A percentile compares a stretch with the other conserved stretches of the same genome.
phyloP scores from a whole-genome alignment of 2,113 vertebrate genomes.

The Perca flavescens region DNA sequence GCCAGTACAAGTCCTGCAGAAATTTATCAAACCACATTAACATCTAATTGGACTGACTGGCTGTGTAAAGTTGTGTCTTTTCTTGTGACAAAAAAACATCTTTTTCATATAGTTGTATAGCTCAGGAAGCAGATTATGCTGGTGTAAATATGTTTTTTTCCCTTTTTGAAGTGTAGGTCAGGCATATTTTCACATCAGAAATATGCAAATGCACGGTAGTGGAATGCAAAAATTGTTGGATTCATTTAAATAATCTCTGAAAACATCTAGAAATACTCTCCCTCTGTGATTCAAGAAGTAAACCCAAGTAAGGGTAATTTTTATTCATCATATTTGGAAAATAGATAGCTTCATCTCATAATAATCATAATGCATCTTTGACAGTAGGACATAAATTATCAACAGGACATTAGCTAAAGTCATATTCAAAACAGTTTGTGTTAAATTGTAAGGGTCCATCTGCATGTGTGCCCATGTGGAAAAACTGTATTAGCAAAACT shows the following conservation, averaged over 20 bases:
- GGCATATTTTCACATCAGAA: conserved; percentile 51
- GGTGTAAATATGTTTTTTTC: conserved; percentile 12
- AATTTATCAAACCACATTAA: conserved; percentile 57
- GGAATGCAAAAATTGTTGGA: conserved; percentile 14
- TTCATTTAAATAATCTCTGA: conserved; percentile 66
- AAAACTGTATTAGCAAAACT: conserved; percentile 43
- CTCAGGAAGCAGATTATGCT: conserved; percentile 8
- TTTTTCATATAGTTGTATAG: background rate
- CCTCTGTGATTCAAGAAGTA: conserved; percentile 47
- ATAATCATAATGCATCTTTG: conserved; percentile 63
- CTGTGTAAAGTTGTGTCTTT: conserved; percentile 11
- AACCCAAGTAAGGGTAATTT: conserved; percentile 58
- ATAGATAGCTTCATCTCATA: conserved; percentile 68
- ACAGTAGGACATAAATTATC: conserved; percentile 47
- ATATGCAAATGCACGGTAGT: conserved; percentile 60
- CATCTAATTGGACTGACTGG: conserved; percentile 21
- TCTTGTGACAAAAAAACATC: background rate
- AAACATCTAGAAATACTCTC: conserved; percentile 46
- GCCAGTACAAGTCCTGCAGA: conserved; percentile 41
- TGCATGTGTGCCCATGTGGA: conserved; percentile 61
- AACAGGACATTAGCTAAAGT: conserved; percentile 41
- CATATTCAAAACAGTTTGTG: conserved; percentile 59
- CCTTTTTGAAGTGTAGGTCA: conserved; percentile 40
- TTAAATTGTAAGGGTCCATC: conserved; percentile 33
- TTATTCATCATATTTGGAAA: conserved; percentile 75